phyloP scores from a whole-genome alignment of 2,113 vertebrate genomes.

The Prinia subflava region DNA sequence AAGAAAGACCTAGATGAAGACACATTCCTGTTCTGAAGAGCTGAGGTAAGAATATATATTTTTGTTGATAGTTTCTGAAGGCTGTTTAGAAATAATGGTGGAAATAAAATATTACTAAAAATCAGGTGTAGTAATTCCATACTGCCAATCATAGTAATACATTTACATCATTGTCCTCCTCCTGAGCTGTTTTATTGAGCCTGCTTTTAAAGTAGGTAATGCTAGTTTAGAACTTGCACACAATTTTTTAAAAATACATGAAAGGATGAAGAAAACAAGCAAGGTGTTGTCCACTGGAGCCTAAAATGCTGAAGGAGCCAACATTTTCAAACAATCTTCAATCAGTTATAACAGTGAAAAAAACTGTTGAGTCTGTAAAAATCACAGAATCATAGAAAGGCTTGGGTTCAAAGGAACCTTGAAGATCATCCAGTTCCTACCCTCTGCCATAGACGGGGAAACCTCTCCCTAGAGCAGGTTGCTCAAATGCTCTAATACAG shows the following conservation, averaged over 20 bases:
- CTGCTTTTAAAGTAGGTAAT: neutral
- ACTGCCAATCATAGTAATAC: neutral
- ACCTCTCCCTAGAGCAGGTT: neutral
- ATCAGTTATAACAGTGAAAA: neutral
- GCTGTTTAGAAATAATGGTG: neutral
- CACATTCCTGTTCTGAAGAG: neutral
- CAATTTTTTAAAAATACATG: neutral
- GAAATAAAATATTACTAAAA: neutral
- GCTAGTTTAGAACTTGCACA: neutral
- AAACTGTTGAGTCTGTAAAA: neutral
- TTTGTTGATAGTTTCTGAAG: neutral
- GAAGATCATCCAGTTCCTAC: neutral
- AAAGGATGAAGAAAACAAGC: neutral
- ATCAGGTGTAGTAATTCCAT: neutral
- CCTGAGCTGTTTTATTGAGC: neutral
- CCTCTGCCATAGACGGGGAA: neutral
- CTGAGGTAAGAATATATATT: neutral
- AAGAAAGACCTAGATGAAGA: neutral
- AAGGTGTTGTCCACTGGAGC: neutral
- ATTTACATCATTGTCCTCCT: neutral
- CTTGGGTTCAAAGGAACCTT: neutral
- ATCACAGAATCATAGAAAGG: neutral
- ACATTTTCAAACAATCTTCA: neutral
- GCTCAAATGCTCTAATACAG: fast-evolving
- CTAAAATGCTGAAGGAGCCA: neutral